Base-by-base conservation (phyloP, 2,888 invertebrate species). In the Xylota sylvarum region DNA sequence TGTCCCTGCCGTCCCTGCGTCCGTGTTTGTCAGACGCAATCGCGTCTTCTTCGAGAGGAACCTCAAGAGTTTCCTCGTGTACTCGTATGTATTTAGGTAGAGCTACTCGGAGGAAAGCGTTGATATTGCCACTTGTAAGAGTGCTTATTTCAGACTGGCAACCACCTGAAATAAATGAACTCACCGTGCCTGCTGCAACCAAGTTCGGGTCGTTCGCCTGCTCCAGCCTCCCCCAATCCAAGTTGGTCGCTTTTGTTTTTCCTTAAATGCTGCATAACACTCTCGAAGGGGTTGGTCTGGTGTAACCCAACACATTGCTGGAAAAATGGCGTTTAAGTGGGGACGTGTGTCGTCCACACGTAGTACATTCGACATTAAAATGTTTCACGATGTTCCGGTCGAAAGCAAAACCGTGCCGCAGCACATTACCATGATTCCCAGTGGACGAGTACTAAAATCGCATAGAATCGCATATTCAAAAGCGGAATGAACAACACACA, bases 141-240 rank as follows among this genome's bases (percentile, higher is more conserved):
- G 52, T 43, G 40, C 65, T 72, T 60, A 30, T 52, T 52, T 43
- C 12, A 73, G 52, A 37, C 55, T 65, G 43, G 23, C 37, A 76
- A 60, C 73, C 80, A 80, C 70, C 85, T 85, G 65, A 85, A 72
- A 70, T 85, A 74, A 84, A 80, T 80, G 64, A 80, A 74, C 80
- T 17, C 70, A 40, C 48, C 23, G 23, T 65, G 55, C 19, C 43
- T 62, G n/a, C n/a, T n/a, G 60, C 17, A 30, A 43, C 46, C 17
- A 58, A 48, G 32, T 50, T n/a, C 19, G 52, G 56, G 35, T 46
- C n/a, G 50, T 58, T 17, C 48, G 60, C 17, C 40, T 27, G 17
- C 19, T 17, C 0, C 27, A 14, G 27, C 46, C 43, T 12, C 37
- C 12, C 46, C 14, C 37, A 17, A 19, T 2, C 4, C 10, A 6